Percentiles rank a stretch among this genome's conserved stretches.
Evolutionary conservation across 2,113 vertebrate species (phyloP).

Genomic region (Pterocles gutturalis): DNA sequence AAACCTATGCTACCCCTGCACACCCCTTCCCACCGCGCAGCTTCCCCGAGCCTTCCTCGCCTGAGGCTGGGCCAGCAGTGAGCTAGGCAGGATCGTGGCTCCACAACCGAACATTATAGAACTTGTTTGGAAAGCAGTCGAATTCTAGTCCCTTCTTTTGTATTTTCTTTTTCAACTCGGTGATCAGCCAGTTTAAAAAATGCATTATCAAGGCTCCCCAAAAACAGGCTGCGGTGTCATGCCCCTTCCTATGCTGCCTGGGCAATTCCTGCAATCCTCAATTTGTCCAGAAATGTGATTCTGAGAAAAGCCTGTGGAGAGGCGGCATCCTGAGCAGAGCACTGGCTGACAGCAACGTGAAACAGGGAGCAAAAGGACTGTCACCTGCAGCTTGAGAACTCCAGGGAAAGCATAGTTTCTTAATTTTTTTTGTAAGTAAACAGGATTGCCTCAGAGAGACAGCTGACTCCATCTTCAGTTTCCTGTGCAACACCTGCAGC

Average conservation of each 20-base stretch:
- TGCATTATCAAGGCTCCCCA: not conserved
- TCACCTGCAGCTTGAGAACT: slow-evolving; percentile 55
- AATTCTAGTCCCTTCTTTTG: not conserved
- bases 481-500: slow-evolving; percentile 52
- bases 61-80: not conserved
- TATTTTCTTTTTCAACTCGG: not conserved
- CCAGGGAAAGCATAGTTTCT: slow-evolving; percentile 27
- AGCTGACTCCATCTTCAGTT: slow-evolving; percentile 48
- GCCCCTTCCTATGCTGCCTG: not conserved
- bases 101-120: not conserved
- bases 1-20: not conserved
- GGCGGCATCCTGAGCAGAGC: not conserved
- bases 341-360: not conserved
- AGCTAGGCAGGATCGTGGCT: not conserved
- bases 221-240: not conserved
- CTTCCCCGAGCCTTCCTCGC: not conserved
- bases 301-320: not conserved
- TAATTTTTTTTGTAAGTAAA: slow-evolving; percentile 17
- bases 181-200: not conserved
- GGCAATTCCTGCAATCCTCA: not conserved
- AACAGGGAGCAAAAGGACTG: slow-evolving; percentile 27
- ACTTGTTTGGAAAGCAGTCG: not conserved
- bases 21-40: fast-evolving
- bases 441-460: slow-evolving; percentile 18
- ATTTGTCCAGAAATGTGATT: not conserved